Evolutionary conservation across 2,888 invertebrate genomes (phyloP).

Genomic region (Cataglyphis albicans): DNA sequence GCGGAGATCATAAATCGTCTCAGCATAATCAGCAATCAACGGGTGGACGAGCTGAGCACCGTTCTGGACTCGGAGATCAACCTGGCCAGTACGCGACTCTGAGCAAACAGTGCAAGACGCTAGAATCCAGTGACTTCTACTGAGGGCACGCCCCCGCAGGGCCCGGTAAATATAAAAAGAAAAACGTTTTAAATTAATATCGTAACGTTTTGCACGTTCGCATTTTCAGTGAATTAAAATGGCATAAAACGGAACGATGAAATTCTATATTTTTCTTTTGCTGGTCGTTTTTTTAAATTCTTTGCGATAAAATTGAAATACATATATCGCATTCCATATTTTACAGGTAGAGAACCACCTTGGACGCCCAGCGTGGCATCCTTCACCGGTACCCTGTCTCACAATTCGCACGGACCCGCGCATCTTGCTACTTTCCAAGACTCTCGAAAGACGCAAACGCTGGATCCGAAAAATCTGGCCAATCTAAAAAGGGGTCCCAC

Average conservation of each 20-base stretch:
- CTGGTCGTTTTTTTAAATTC: background rate
- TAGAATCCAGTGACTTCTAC: constrained; percentile 97
- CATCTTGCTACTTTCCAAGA: constrained; percentile 85
- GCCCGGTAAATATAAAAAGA: constrained; percentile 79
- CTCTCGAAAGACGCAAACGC: constrained; percentile 84
- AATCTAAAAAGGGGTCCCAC: constrained; percentile 83
- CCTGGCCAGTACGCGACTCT: constrained; percentile 95
- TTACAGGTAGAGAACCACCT: constrained; percentile 85
- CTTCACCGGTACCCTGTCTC: constrained; percentile 84
- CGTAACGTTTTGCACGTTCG: background rate
- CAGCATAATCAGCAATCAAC: constrained; percentile 87
- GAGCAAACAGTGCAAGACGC: constrained; percentile 98
- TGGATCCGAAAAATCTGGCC: constrained; percentile 84
- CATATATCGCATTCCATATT: background rate
- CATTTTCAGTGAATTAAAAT: background rate
- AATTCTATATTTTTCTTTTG: background rate
- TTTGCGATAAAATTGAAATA: background rate
- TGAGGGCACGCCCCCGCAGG: constrained; percentile 91
- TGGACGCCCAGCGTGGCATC: constrained; percentile 85
- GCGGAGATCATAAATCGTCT: constrained; percentile 85
- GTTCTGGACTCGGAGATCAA: constrained; percentile 86
- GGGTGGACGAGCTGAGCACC: constrained; percentile 86
- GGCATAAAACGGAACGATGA: background rate
- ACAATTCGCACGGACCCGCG: constrained; percentile 84
- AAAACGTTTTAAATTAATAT: background rate